A percentile compares a stretch with the other conserved stretches of the same genome.
phyloP scores from a whole-genome alignment of 2,113 vertebrate species.

The Asarcornis scutulata region DNA sequence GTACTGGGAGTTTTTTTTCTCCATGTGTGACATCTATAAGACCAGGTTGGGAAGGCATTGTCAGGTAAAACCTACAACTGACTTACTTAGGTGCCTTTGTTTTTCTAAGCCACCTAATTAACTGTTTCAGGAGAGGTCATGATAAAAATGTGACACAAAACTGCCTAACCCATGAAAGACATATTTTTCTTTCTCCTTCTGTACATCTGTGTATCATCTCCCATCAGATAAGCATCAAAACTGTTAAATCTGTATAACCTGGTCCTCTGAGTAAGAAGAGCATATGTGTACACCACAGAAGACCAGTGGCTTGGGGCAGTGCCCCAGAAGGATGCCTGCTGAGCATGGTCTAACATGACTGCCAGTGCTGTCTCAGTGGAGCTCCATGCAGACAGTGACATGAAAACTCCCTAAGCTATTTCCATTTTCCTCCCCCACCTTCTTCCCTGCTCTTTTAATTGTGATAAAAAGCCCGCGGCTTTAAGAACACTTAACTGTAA shows the following conservation, averaged over 20 bases:
- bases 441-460: slow-evolving; percentile 3
- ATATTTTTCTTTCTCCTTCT: neutral
- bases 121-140: neutral
- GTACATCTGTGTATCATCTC: neutral
- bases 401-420: neutral
- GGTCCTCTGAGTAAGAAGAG: neutral
- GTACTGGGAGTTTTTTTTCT: neutral
- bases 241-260: neutral
- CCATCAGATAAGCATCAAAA: neutral
- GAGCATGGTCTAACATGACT: neutral
- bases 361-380: neutral
- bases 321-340: neutral
- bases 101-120: neutral
- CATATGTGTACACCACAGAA: neutral
- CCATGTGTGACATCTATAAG: neutral
- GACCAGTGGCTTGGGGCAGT: neutral
- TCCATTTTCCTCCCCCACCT: neutral
- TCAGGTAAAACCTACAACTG: neutral
- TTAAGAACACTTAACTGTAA: slow-evolving; percentile 59
- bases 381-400: neutral
- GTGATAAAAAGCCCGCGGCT: slow-evolving; percentile 46
- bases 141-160: neutral
- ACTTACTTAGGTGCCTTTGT: accelerated
- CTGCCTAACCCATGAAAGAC: neutral
- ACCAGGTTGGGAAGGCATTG: neutral